A percentile compares a stretch with the other conserved stretches of the same genome.
Conservation (phyloP, 2,888 invertebrate genomes). For the Ectobius pallidus region DNA sequence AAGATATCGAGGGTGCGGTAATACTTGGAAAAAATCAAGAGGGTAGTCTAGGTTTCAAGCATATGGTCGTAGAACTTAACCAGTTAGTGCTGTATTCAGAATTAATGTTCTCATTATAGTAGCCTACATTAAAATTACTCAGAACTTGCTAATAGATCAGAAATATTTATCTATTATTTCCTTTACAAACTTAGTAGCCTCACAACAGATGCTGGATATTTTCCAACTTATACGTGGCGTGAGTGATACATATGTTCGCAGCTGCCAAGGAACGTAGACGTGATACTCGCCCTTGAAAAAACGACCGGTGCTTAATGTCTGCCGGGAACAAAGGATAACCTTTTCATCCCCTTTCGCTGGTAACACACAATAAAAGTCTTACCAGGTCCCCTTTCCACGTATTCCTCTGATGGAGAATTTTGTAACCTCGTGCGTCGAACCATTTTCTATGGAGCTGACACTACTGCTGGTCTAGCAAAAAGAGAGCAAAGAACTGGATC, state of each 20-base stretch:
- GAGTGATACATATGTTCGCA: not conserved
- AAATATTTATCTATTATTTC: too few species aligned
- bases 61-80: not conserved
- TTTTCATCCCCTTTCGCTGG: not conserved
- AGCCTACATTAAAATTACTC: too few species aligned
- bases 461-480: constrained; percentile 2
- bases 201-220: not conserved
- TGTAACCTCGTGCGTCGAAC: constrained; percentile 15
- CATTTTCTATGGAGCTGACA: not conserved
- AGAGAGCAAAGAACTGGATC: constrained; percentile 15
- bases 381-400: constrained; percentile 35
- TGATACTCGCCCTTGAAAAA: not conserved
- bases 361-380: not conserved
- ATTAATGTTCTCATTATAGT: too few species aligned
- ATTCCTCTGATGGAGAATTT: constrained; percentile 2
- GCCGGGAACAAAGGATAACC: not conserved
- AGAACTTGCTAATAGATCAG: too few species aligned
- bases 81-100: not conserved
- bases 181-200: too few species aligned
- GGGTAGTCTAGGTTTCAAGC: too few species aligned
- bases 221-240: not conserved
- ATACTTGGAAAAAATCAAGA: too few species aligned
- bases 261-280: too few species aligned
- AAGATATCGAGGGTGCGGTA: too few species aligned
- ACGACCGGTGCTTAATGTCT: not conserved